Evolutionary conservation across 2,888 invertebrate genomes (phyloP).

Genomic region (Metopia argyrocephala): DNA sequence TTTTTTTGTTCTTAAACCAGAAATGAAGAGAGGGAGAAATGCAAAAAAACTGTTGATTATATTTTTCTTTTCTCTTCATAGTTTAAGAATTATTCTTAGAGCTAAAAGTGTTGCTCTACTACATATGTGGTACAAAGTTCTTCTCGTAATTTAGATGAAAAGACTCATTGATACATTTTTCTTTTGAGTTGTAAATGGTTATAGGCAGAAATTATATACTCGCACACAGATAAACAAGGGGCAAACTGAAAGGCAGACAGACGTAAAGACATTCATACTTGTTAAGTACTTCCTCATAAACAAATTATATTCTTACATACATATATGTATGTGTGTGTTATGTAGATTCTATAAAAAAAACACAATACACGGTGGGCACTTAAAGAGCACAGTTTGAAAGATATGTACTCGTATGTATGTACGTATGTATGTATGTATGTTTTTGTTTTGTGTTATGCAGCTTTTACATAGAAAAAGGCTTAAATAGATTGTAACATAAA

Average conservation of each 20-base stretch:
- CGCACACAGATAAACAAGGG: background rate
- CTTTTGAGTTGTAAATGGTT: background rate
- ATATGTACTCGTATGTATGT: background rate
- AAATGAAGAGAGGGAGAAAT: conserved; percentile 29
- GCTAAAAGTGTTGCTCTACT: too few species aligned
- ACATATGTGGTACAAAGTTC: too few species aligned
- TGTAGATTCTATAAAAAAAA: too few species aligned
- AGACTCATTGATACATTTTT: conserved; percentile 30
- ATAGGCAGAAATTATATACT: background rate
- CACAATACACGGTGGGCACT: too few species aligned
- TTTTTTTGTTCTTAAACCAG: background rate
- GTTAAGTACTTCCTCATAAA: conserved; percentile 44
- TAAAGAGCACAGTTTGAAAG: too few species aligned
- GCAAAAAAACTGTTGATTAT: too few species aligned
- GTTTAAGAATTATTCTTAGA: too few species aligned
- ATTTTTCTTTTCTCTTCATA: too few species aligned
- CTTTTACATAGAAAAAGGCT: too few species aligned
- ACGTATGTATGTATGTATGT: background rate
- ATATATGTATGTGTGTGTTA: too few species aligned
- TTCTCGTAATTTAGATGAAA: background rate
- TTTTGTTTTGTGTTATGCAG: too few species aligned
- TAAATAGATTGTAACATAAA: too few species aligned
- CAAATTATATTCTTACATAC: conserved; percentile 12
- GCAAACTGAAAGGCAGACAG: conserved; percentile 63
- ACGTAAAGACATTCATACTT: conserved; percentile 63